These are phyloP conservation scores for Ahaetulla prasina DNA, from an alignment of 2,113 vertebrate species.

Conservation along the genomic window DNA sequence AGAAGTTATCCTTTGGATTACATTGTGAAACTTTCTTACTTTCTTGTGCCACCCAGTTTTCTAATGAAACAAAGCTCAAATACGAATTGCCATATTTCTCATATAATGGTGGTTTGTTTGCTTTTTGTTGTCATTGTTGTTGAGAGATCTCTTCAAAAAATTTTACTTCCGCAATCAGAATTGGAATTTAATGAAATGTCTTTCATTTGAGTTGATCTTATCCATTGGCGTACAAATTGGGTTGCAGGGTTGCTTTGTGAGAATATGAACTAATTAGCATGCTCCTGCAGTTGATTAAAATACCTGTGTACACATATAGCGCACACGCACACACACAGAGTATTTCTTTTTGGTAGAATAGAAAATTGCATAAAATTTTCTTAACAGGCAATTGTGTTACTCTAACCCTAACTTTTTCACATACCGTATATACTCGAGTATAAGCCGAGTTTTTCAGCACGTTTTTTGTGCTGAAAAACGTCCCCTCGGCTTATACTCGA, in stretches of 20 bases:
- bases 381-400: not conserved
- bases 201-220: not conserved
- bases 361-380: not conserved
- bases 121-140: not conserved
- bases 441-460: no score
- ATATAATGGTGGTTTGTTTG: not conserved
- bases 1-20: not conserved
- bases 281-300: no score
- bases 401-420: not conserved
- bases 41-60: not conserved
- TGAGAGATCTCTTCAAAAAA: not conserved
- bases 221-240: no score
- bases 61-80: not conserved
- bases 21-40: not conserved
- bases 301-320: not conserved
- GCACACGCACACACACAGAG: not conserved
- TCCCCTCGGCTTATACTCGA: no score
- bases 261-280: no score
- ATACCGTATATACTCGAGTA: no score
- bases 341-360: not conserved
- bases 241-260: no score
- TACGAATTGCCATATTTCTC: not conserved
- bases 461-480: no score
- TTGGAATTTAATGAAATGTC: not conserved
- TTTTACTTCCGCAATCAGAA: not conserved